A percentile compares a stretch with the other conserved stretches of the same genome.
These are phyloP conservation scores for Aphelocoma coerulescens DNA, from an alignment of 2,113 vertebrate genomes.

Conservation along the genomic window DNA sequence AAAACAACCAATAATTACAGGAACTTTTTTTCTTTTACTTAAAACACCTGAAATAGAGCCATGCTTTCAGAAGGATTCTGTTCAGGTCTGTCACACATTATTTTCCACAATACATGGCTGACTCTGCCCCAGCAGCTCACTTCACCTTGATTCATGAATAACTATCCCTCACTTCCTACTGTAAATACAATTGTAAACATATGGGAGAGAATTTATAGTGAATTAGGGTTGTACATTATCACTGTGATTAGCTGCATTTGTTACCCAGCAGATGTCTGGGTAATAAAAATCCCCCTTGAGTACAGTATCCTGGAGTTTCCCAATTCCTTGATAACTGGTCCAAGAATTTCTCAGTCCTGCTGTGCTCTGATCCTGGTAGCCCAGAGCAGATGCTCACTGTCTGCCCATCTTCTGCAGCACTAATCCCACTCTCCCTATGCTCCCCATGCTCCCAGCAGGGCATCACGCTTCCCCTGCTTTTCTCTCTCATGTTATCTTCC, in stretches of 20 bases:
- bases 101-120: neutral
- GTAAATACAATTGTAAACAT: constrained; percentile 56
- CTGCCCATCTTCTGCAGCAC: neutral
- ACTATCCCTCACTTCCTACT: constrained; percentile 23
- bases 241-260: constrained; percentile 43
- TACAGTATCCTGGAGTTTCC: constrained; percentile 46
- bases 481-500: neutral
- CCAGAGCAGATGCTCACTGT: constrained; percentile 32
- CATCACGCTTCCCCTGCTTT: neutral
- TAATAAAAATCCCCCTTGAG: constrained; percentile 46
- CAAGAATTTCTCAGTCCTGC: constrained; percentile 34
- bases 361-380: constrained; percentile 31
- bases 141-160: constrained; percentile 36
- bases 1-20: constrained; percentile 1
- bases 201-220: constrained; percentile 21
- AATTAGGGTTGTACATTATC: neutral
- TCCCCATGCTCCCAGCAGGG: neutral
- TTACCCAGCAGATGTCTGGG: constrained; percentile 59
- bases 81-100: neutral
- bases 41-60: neutral
- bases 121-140: neutral
- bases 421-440: neutral
- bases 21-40: neutral
- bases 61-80: neutral
- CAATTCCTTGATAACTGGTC: constrained; percentile 29